phyloP scores from a whole-genome alignment of 2,113 vertebrate genomes.

The Erpornis zantholeuca region DNA sequence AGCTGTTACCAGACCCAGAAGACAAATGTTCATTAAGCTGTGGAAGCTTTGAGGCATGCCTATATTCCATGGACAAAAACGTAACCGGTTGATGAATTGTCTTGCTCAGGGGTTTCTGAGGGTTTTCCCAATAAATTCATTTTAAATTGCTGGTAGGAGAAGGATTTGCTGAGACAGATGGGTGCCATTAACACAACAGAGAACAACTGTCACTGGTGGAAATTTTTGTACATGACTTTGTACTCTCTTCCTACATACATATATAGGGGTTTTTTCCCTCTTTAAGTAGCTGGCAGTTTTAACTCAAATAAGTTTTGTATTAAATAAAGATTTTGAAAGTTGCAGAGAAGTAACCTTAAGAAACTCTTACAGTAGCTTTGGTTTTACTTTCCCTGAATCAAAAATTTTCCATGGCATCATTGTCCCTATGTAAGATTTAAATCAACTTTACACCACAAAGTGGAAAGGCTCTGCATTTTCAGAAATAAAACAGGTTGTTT shows the following conservation, averaged over 20 bases:
- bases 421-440: neutral
- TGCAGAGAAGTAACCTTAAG: neutral
- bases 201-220: neutral
- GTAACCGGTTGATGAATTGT: neutral
- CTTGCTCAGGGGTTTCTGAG: neutral
- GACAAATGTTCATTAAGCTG: constrained; percentile 10
- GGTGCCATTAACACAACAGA: neutral
- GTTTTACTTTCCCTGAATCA: neutral
- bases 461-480: neutral
- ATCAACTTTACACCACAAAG: neutral
- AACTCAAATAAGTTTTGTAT: neutral
- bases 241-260: neutral
- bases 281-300: neutral
- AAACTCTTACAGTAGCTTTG: neutral
- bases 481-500: neutral
- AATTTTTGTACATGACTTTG: neutral
- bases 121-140: neutral
- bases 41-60: neutral
- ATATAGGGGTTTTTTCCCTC: neutral
- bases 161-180: neutral
- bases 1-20: neutral
- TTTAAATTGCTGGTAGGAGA: neutral
- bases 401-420: neutral
- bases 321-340: neutral
- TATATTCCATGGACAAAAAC: neutral